These are phyloP conservation scores for Ceratosolen solmsi DNA, from an alignment of 1,140 invertebrate genomes.

Conservation along the genomic window DNA sequence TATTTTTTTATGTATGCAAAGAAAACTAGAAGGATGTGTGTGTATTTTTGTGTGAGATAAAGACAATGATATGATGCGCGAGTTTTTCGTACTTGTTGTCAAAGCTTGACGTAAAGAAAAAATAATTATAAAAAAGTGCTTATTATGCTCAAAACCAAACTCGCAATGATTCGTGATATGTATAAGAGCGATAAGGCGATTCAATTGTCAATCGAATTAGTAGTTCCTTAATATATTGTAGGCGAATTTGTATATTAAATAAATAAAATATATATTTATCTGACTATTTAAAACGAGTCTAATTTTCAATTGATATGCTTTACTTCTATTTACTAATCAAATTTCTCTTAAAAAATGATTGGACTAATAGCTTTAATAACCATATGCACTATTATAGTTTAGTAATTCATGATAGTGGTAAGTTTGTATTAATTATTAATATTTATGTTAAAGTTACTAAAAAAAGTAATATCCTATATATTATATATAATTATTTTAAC, in stretches of 20 bases:
- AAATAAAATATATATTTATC: constrained; percentile 67
- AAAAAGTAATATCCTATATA: too few relatives aligned
- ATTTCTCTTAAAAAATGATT: neutral
- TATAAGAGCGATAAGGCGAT: constrained; percentile 62
- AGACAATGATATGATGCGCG: constrained; percentile 2
- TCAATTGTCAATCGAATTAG: constrained; percentile 65
- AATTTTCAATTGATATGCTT: neutral
- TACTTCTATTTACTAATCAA: neutral
- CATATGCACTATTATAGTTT: too few relatives aligned
- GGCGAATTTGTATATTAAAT: constrained; percentile 69
- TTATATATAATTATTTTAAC: neutral
- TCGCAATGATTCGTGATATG: constrained; percentile 70
- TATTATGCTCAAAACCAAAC: constrained; percentile 63
- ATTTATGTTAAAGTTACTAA: too few relatives aligned
- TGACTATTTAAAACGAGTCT: constrained; percentile 49
- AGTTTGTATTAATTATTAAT: too few relatives aligned
- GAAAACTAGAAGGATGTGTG: constrained; percentile 48
- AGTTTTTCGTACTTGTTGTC: constrained; percentile 26
- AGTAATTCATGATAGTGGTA: too few relatives aligned
- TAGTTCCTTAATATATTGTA: constrained; percentile 68
- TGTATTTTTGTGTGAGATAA: constrained; percentile 43
- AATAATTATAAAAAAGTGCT: constrained; percentile 57
- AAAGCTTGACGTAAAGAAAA: constrained; percentile 48
- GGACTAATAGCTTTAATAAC: neutral
- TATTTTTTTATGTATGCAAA: constrained; percentile 62